A percentile compares a stretch with the other conserved stretches of the same genome.
These are phyloP conservation scores for Catharus minimus DNA, from an alignment of 2,113 vertebrate genomes.

Conservation along the genomic window DNA sequence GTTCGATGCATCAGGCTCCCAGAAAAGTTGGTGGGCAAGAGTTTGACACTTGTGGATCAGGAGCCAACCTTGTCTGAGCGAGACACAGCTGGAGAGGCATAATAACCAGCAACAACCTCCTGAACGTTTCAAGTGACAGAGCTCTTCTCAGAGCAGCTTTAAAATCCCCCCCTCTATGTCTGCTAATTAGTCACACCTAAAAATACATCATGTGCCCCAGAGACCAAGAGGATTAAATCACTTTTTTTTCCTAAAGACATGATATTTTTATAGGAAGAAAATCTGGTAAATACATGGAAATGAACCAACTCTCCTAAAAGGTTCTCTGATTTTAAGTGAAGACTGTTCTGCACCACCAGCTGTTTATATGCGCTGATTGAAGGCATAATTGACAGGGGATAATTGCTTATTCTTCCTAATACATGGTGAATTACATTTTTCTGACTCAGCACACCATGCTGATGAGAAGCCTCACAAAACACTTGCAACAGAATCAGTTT, in stretches of 20 bases:
- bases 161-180: neutral
- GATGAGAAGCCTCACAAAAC: conserved; percentile 6
- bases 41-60: neutral
- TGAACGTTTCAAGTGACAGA: neutral
- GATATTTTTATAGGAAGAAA: conserved; percentile 32
- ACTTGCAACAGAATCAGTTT: neutral
- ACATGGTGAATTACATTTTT: conserved; percentile 4
- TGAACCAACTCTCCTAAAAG: conserved; percentile 26
- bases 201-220: conserved; percentile 20
- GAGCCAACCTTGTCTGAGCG: neutral
- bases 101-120: neutral
- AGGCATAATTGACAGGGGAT: conserved; percentile 38
- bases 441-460: conserved; percentile 13
- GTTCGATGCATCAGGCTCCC: neutral
- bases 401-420: conserved; percentile 62
- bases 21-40: neutral
- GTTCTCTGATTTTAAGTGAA: conserved; percentile 52
- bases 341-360: conserved; percentile 36
- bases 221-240: conserved; percentile 38
- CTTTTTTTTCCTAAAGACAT: neutral
- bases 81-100: neutral
- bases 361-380: conserved; percentile 53
- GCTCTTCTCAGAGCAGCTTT: neutral
- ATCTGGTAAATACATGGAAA: conserved; percentile 24
- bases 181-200: conserved; percentile 36